Evolutionary conservation across 92 coral and sea anemone species (phyloP), one percentile per base, ranked within the genome.

Genomic region (Blastomussa wellsi): DNA sequence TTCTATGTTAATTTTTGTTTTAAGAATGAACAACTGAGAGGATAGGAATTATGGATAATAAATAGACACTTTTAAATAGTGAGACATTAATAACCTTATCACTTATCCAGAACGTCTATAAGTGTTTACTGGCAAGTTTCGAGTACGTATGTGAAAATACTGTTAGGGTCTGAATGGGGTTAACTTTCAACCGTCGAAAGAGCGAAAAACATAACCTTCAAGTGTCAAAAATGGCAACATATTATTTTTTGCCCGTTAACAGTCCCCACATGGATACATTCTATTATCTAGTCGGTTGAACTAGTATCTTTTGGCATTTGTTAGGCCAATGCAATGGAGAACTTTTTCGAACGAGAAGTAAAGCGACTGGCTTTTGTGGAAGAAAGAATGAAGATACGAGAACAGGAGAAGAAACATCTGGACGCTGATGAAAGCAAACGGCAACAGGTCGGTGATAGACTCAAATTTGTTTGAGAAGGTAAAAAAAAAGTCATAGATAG

Each of bases 321-420:
- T 15, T 78, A 93, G 98, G 95, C 94, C 72, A 94, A 85, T 79
- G 86, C 95, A 3, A 94, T 96, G 93, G 99, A 96, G 69, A 96
- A 96, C 89, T 93, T 96, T 78, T 96, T 94, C 59, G 99, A 96
- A 65, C 97, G 99, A 28, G 99, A 96, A 84, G 96, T 96, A 14
- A 94, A 90, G 81, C 94, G 99, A 47, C 87, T 96, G 68, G 90
- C 93, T 47, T 96, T 94, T 80, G 98, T 90, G 37, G 97, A 96
- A 62, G 99, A 94, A 82, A 90, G 99, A 70, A 89, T 86, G 82
- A 94, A 91, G 72, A 87, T 96, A 32, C 95, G 99, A 19, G 99
- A 90, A 44, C 76, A 65, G 53, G 99, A 96, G 73, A 96, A 91
- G 83, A 89, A 76, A 83, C 93, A 92, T 32, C 89, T 86, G 32